These are phyloP conservation scores for Ypsolopha scabrella DNA, from an alignment of 2,888 invertebrate species.

Conservation along the genomic window DNA sequence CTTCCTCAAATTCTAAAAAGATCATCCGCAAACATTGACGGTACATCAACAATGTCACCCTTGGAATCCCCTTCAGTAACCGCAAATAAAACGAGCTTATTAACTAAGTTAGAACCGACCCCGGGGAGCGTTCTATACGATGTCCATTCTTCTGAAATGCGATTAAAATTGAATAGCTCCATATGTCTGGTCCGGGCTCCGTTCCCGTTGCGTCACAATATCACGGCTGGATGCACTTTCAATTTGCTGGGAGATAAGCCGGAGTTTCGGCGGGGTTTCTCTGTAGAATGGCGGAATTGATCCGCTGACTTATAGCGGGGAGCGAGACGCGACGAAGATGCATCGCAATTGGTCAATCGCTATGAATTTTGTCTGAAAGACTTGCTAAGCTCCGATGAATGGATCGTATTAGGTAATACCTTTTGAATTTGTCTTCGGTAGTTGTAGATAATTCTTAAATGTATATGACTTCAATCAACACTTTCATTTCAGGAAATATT, in stretches of 20 bases:
- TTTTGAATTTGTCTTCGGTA: no score
- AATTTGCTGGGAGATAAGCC: conserved; percentile 68
- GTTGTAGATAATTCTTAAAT: no score
- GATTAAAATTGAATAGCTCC: conserved; percentile 70
- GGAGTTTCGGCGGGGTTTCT: conserved; percentile 64
- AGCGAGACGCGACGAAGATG: conserved; percentile 31
- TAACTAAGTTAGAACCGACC: conserved; percentile 48
- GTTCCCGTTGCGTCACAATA: conserved; percentile 63
- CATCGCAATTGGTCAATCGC: conserved; percentile 56
- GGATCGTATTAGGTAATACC: no score
- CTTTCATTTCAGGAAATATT: neutral
- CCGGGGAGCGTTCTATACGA: conserved; percentile 54
- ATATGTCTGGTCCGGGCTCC: conserved; percentile 49
- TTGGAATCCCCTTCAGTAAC: conserved; percentile 47
- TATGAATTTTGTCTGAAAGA: conserved; percentile 24
- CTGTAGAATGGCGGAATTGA: conserved; percentile 63
- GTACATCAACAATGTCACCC: conserved; percentile 47
- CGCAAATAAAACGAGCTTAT: conserved; percentile 64
- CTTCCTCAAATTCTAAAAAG: conserved; percentile 37
- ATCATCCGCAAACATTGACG: conserved; percentile 60
- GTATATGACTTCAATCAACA: no score
- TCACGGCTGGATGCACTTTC: conserved; percentile 66
- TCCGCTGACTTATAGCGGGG: conserved; percentile 59
- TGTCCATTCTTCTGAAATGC: conserved; percentile 68
- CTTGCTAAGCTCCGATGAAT: no score